Conservation (phyloP, 2,888 invertebrate genomes). For the Ophioninae sp. region DNA sequence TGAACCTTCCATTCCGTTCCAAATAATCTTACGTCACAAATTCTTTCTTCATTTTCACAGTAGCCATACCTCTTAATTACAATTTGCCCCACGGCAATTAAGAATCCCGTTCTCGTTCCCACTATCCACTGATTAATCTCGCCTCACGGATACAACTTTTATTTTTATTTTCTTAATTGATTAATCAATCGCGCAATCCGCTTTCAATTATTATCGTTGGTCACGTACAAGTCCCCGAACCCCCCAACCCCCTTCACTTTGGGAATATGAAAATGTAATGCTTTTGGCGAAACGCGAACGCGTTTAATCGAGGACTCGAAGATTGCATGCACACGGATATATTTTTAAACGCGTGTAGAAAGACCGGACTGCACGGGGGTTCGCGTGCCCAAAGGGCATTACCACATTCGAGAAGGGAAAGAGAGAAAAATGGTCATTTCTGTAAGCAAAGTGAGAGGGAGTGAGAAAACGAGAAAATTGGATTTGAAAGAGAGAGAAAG, state of each 20-base stretch:
- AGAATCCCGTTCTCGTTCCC: background rate
- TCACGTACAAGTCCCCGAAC: background rate
- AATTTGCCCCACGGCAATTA: conserved; percentile 5
- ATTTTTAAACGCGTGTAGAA: conserved; percentile 39
- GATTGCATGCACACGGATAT: conserved; percentile 2
- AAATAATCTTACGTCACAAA: no score
- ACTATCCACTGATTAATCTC: background rate
- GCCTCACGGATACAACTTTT: background rate
- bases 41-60: no score
- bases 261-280: background rate
- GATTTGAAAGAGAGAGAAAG: background rate
- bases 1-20: no score
- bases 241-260: no score
- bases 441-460: background rate
- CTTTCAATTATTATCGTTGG: conserved; percentile 5
- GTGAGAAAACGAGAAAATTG: background rate
- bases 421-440: background rate
- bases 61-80: conserved; percentile 1
- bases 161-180: conserved; percentile 5
- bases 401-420: conserved; percentile 52
- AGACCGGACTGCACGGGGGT: conserved; percentile 54
- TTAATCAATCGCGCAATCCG: background rate
- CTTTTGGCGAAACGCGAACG: background rate
- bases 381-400: conserved; percentile 67
- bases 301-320: conserved; percentile 7